phyloP scores from a whole-genome alignment of 2,797 vertebrate genomes.

The Lacerta agilis region DNA sequence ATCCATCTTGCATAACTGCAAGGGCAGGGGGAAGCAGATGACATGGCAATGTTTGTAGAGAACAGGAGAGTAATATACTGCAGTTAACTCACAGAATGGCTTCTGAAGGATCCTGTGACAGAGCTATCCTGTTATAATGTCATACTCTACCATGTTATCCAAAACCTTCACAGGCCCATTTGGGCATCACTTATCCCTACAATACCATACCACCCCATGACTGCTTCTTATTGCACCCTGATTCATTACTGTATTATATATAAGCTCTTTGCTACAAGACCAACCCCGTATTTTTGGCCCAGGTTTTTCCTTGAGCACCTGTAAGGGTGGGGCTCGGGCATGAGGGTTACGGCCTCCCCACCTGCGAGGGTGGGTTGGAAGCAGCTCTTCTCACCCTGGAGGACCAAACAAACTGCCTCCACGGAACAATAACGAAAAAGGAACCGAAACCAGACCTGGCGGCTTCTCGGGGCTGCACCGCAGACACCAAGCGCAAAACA shows the following conservation, averaged over 20 bases:
- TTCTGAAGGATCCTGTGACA: too few species aligned
- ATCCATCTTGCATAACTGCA: neutral
- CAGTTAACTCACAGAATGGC: neutral
- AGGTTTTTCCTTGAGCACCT: neutral
- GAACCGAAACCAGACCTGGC: neutral
- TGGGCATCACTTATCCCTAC: neutral
- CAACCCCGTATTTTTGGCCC: neutral
- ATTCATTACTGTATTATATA: neutral
- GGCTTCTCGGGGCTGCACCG: neutral
- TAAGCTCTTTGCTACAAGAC: neutral
- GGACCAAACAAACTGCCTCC: too few species aligned
- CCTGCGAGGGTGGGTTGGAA: neutral
- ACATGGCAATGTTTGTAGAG: neutral
- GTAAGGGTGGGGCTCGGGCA: neutral
- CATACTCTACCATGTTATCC: too few species aligned
- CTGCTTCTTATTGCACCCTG: too few species aligned
- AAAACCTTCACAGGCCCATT: neutral
- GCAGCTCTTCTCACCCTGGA: neutral
- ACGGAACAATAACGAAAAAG: neutral
- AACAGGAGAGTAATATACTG: neutral
- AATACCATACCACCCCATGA: neutral
- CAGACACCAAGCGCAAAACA: neutral
- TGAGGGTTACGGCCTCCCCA: neutral
- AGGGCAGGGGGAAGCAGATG: neutral
- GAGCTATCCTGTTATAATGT: too few species aligned